Percentiles rank a stretch among this genome's conserved stretches.
These are phyloP conservation scores for Apamea sordens DNA, from an alignment of 2,888 invertebrate genomes.

Conservation along the genomic window DNA sequence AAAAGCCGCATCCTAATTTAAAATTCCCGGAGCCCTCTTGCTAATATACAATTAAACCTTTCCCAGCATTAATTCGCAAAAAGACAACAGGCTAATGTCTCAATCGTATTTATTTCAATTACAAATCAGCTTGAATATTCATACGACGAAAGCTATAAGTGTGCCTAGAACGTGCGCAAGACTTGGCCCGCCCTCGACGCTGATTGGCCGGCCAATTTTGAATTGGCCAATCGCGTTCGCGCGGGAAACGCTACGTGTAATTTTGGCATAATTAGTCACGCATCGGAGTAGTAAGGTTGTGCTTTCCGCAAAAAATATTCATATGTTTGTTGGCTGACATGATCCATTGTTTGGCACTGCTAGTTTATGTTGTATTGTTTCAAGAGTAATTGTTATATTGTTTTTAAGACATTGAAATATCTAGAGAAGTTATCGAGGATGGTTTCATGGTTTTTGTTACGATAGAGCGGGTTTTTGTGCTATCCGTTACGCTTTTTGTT, in stretches of 20 bases:
- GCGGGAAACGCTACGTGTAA: slow-evolving; percentile 82
- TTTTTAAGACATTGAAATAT: slow-evolving; percentile 56
- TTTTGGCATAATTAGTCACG: slow-evolving; percentile 90
- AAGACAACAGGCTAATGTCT: slow-evolving; percentile 62
- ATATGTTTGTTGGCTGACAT: slow-evolving; percentile 58
- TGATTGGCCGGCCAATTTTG: slow-evolving; percentile 85
- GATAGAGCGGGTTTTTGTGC: neutral
- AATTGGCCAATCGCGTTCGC: slow-evolving; percentile 82
- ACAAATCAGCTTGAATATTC: slow-evolving; percentile 82
- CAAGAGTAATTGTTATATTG: slow-evolving; percentile 57
- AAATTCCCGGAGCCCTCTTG: slow-evolving; percentile 34
- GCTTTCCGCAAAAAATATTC: slow-evolving; percentile 64
- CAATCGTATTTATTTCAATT: slow-evolving; percentile 68
- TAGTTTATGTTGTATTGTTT: slow-evolving; percentile 58
- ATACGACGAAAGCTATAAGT: slow-evolving; percentile 75
- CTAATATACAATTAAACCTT: slow-evolving; percentile 56
- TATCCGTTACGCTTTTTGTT: slow-evolving; percentile 24
- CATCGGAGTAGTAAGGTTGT: slow-evolving; percentile 77
- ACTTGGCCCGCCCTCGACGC: slow-evolving; percentile 84
- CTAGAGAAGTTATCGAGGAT: slow-evolving; percentile 32
- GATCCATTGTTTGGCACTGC: slow-evolving; percentile 64
- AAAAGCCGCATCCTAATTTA: slow-evolving; percentile 38
- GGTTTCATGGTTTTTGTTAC: slow-evolving; percentile 11
- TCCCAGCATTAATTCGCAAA: slow-evolving; percentile 63
- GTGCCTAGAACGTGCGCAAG: slow-evolving; percentile 83